phyloP scores from a whole-genome alignment of 2,113 vertebrate genomes.

The Podarcis raffonei region DNA sequence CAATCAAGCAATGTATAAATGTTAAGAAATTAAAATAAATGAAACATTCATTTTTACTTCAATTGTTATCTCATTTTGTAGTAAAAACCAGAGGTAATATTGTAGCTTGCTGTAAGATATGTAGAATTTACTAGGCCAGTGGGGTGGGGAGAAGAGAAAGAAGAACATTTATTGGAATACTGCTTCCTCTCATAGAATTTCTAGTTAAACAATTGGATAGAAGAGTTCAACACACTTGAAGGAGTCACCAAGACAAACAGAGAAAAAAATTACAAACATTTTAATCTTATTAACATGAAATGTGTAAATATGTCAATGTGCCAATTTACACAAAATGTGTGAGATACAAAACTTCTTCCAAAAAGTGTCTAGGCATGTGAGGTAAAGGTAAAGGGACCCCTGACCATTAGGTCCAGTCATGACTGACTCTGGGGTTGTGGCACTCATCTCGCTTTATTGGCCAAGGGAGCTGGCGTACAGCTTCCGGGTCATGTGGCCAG shows the following conservation, averaged over 20 bases:
- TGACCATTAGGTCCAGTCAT: too few species aligned
- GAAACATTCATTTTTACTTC: too few species aligned
- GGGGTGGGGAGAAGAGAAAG: neutral
- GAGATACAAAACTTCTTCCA: neutral
- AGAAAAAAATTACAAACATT: slow-evolving; percentile 16
- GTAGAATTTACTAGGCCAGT: too few species aligned
- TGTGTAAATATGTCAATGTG: too few species aligned
- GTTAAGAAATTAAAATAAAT: too few species aligned
- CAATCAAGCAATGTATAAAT: too few species aligned
- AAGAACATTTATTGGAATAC: neutral
- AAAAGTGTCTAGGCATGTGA: neutral
- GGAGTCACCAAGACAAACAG: neutral
- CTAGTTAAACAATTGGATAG: neutral
- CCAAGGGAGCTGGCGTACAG: too few species aligned
- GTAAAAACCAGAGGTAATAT: too few species aligned
- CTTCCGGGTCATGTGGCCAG: too few species aligned
- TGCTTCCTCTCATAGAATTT: neutral
- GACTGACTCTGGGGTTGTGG: too few species aligned
- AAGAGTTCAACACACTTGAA: slow-evolving; percentile 2
- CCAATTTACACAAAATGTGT: neutral
- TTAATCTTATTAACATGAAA: neutral
- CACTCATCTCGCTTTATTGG: too few species aligned
- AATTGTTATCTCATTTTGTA: too few species aligned
- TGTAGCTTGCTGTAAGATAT: neutral
- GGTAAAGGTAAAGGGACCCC: neutral